These are phyloP conservation scores for Microcebus lehilahytsara DNA, from an alignment of 2,113 vertebrate species.

Conservation along the genomic window DNA sequence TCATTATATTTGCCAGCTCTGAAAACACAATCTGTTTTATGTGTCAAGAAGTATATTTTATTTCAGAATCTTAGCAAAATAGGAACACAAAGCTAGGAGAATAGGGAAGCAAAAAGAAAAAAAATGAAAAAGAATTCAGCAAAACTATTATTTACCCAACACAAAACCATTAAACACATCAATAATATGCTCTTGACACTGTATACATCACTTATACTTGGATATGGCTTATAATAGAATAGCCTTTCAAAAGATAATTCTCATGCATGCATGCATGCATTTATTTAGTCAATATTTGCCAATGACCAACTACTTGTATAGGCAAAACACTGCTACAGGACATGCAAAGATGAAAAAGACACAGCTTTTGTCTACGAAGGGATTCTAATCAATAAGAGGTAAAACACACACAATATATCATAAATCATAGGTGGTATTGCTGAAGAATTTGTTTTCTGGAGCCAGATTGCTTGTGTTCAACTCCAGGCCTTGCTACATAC, in stretches of 20 bases:
- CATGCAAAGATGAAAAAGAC: not conserved
- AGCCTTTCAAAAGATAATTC: not conserved
- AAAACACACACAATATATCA: not conserved
- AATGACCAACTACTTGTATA: not conserved
- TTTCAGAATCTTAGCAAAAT: not conserved
- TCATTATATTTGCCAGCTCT: not conserved
- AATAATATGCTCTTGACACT: not conserved
- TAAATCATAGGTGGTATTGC: not conserved
- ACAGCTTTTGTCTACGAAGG: not conserved
- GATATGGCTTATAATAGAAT: not conserved
- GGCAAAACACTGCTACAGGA: not conserved
- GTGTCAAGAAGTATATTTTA: not conserved
- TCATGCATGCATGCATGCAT: not conserved
- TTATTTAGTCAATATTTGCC: not conserved
- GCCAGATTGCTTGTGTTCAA: too few species aligned
- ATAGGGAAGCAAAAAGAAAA: not conserved
- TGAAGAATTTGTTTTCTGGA: not conserved
- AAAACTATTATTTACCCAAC: not conserved
- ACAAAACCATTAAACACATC: not conserved
- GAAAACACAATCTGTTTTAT: not conserved
- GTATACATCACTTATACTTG: not conserved
- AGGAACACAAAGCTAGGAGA: not conserved
- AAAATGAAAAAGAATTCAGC: not conserved
- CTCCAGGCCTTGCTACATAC: not conserved
- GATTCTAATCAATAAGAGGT: not conserved